A percentile compares a stretch with the other conserved stretches of the same genome.
These are phyloP conservation scores for Notothenia rossii DNA, from an alignment of 2,113 vertebrate species.

Conservation along the genomic window DNA sequence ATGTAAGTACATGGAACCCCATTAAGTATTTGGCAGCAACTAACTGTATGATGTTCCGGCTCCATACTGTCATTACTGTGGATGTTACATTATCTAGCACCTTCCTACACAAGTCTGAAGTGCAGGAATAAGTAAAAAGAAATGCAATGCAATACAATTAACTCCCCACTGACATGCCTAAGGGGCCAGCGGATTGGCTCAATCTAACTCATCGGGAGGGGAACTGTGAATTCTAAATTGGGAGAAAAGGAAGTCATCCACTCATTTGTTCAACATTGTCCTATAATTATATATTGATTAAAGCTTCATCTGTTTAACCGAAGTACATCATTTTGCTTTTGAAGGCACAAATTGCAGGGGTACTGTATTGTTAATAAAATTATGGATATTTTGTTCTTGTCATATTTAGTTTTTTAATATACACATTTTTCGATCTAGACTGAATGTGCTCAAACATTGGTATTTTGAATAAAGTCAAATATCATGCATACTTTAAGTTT, in stretches of 20 bases:
- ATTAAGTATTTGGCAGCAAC: conserved; percentile 4
- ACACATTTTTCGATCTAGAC: no score
- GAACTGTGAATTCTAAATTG: background rate
- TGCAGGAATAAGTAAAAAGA: conserved; percentile 6
- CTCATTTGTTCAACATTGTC: background rate
- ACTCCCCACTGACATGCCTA: background rate
- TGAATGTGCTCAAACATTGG: no score
- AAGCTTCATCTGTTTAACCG: background rate
- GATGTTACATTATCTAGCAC: background rate
- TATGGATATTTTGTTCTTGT: no score
- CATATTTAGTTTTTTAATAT: no score
- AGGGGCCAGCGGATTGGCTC: conserved; percentile 13
- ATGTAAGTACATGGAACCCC: background rate
- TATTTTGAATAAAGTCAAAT: no score
- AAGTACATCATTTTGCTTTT: background rate
- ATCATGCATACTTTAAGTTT: no score
- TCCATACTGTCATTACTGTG: conserved; percentile 9
- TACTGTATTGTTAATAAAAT: background rate
- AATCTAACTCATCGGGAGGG: conserved; percentile 27
- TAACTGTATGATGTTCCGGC: conserved; percentile 21
- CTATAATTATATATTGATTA: background rate
- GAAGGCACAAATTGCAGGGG: background rate
- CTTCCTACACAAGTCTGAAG: background rate
- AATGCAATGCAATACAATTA: background rate
- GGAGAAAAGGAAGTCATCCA: background rate